A percentile compares a stretch with the other conserved stretches of the same genome.
phyloP scores from a whole-genome alignment of 2,888 invertebrate genomes.

The Hyppa rectilinea region DNA sequence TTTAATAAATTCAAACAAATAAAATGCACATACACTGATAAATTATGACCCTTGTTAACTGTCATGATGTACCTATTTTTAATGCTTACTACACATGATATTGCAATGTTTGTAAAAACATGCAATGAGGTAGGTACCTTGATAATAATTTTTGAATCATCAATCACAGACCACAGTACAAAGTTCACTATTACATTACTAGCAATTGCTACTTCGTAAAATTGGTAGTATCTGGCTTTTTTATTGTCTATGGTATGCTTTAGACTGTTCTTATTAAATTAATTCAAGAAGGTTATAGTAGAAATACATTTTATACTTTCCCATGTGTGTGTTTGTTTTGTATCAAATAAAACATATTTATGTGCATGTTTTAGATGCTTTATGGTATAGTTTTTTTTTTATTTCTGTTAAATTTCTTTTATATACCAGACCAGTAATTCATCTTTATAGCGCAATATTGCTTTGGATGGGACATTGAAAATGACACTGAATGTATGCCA shows the following conservation, averaged over 20 bases:
- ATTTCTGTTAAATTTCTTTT: no score
- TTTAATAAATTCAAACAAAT: not conserved
- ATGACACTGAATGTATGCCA: not conserved
- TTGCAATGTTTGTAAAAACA: slow-evolving; percentile 25
- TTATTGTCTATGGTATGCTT: not conserved
- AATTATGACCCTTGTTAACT: not conserved
- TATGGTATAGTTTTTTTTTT: no score
- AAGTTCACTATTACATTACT: slow-evolving; percentile 25
- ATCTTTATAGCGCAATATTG: not conserved
- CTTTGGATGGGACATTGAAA: not conserved
- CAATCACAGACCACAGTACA: slow-evolving; percentile 15
- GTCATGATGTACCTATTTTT: slow-evolving; percentile 9
- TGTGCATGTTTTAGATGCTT: not conserved
- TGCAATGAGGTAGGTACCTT: slow-evolving; percentile 22
- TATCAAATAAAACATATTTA: not conserved
- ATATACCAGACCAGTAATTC: not conserved
- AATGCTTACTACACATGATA: not conserved
- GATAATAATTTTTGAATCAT: slow-evolving; percentile 44
- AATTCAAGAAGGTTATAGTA: slow-evolving; percentile 1
- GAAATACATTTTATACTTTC: not conserved
- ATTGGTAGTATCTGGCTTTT: slow-evolving; percentile 1
- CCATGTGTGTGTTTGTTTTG: not conserved
- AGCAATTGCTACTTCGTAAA: not conserved
- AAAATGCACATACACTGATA: slow-evolving; percentile 18
- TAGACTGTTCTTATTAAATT: not conserved